Percentiles rank a stretch among this genome's conserved stretches.
phyloP scores from a whole-genome alignment of 2,113 vertebrate species.

The Tonatia bakeri region DNA sequence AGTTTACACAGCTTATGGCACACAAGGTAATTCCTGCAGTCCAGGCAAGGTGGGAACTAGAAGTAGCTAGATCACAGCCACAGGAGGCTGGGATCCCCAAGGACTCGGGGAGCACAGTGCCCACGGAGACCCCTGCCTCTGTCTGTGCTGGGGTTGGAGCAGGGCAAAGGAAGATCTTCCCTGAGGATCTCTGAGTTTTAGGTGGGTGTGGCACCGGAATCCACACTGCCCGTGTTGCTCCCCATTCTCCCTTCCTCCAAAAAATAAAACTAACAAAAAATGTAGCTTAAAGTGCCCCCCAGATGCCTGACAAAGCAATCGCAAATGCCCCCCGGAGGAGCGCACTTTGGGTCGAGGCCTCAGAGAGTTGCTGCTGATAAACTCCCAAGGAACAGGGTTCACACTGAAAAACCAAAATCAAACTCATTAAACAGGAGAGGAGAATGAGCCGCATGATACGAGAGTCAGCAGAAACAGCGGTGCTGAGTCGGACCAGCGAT shows the following conservation, averaged over 20 bases:
- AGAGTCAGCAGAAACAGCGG: conserved; percentile 4
- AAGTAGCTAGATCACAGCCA: background rate
- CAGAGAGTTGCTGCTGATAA: background rate
- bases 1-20: background rate
- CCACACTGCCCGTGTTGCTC: background rate
- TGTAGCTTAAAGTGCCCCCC: background rate
- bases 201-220: background rate
- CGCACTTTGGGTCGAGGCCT: background rate
- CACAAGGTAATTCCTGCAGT: background rate
- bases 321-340: background rate
- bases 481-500: background rate
- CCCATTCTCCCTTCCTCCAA: background rate
- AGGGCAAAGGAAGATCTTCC: background rate
- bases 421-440: background rate
- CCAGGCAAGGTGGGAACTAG: background rate
- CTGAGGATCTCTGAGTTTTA: background rate
- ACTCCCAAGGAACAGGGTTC: background rate
- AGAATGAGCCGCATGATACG: background rate
- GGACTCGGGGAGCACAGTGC: background rate
- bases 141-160: background rate
- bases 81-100: background rate
- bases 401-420: background rate
- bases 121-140: background rate
- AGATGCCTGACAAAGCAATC: background rate
- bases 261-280: background rate